Conservation (phyloP, 2,888 invertebrate genomes). For the Caenorhabditis sp. region DNA sequence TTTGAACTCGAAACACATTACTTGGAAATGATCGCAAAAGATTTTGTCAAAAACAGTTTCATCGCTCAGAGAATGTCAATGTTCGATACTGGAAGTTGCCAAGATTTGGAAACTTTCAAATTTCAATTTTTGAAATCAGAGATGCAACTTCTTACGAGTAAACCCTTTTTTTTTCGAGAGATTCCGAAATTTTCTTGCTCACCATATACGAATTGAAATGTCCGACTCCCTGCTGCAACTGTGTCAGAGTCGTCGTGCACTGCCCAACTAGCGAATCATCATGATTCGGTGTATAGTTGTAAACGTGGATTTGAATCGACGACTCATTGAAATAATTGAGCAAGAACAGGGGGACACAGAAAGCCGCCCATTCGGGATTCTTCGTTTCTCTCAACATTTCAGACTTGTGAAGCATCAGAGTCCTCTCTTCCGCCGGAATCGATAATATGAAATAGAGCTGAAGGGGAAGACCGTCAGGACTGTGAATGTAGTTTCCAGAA, state of each 20-base stretch:
- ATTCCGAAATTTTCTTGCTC: neutral
- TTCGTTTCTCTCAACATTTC: conserved; percentile 59
- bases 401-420: conserved; percentile 62
- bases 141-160: too few relatives aligned
- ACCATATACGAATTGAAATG: conserved; percentile 77
- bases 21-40: too few relatives aligned
- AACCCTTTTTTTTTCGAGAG: too few relatives aligned
- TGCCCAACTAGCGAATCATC: conserved; percentile 74
- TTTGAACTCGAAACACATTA: too few relatives aligned
- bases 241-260: conserved; percentile 74
- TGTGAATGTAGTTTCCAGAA: conserved; percentile 68
- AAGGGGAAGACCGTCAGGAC: conserved; percentile 61
- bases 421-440: conserved; percentile 55
- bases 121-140: too few relatives aligned
- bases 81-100: too few relatives aligned
- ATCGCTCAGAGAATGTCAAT: too few relatives aligned
- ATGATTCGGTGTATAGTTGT: conserved; percentile 76
- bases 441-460: conserved; percentile 73
- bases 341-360: conserved; percentile 75
- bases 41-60: too few relatives aligned
- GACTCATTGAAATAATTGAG: conserved; percentile 73
- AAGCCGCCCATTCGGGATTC: conserved; percentile 74
- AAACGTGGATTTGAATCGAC: conserved; percentile 72
- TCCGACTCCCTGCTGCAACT: conserved; percentile 74
- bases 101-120: too few relatives aligned